Evolutionary conservation across 2,888 invertebrate species (phyloP), one percentile per base, ranked within the genome.

Genomic region (Byasa hedistus): DNA sequence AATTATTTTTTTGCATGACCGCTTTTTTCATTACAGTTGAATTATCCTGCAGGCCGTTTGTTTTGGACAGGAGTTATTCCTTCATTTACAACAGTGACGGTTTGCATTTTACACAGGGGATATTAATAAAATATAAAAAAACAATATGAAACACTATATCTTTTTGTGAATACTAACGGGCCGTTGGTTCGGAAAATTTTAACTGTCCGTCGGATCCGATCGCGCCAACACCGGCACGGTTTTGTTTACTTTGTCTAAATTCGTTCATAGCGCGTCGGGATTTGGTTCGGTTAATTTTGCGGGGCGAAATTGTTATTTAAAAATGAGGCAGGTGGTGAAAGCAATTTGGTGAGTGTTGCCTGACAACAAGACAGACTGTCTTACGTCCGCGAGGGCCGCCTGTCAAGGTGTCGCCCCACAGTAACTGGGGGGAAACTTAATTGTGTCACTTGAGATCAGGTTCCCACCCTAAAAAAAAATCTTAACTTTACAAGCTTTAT

Each of bases 1-100:
- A 89, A 89, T 89, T 89, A 87, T 88, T 87, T 88, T 89, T 88
- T 83, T 87, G 84, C 84, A 86, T 84, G 86, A 79, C 77, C 78
- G 86, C 76, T 72, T 84, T 83, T 79, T 78, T 79, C 39, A 86
- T 87, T 84, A 83, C 87, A 82, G 82, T 75, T 77, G 83, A 82
- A 82, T 86, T 84, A 81, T 79, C 82, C 76, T 77, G 73, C 75
- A 74, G 79, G 76, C 78, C 73, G 82, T 81, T 85, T 84, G 83
- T 84, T 82, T 81, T 78, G 73, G 74, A 73, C 73, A 74, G 73
- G 77, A 78, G 78, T 80, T 78, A 80, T 79, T 75, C 69, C 73
- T 75, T 73, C 71, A 72, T 72, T 69, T 70, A 69, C 71, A 63
- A 64, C 64, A 36, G 69, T 69, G 70, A 69, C 70, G 66, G 68